Evolutionary conservation across 2,113 vertebrate species (phyloP).

Genomic region (Ginglymostoma cirratum): DNA sequence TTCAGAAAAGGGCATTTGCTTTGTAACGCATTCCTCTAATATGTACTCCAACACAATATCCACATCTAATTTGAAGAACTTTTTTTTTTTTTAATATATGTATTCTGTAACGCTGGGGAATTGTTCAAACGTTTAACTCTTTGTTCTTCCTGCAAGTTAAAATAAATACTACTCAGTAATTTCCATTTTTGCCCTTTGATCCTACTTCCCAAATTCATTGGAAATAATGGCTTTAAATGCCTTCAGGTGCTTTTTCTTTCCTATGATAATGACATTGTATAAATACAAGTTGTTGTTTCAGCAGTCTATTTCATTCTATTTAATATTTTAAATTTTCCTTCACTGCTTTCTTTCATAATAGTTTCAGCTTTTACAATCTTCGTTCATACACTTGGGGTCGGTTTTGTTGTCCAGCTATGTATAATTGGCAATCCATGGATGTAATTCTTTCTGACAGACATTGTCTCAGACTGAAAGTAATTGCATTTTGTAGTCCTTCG

Average conservation of each 20-base stretch:
- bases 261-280: not conserved
- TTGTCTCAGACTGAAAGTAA: not conserved
- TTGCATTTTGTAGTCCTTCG: not conserved
- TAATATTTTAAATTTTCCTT: not conserved
- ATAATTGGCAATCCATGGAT: not conserved
- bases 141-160: not conserved
- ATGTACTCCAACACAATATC: not conserved
- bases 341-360: not conserved
- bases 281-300: not conserved
- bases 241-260: not conserved
- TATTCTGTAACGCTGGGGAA: not conserved
- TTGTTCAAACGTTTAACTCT: not conserved
- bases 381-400: not conserved
- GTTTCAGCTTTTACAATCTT: not conserved
- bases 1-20: not conserved
- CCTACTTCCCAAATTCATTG: not conserved
- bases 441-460: not conserved
- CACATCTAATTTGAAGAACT: not conserved
- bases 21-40: not conserved
- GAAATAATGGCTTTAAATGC: not conserved
- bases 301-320: not conserved
- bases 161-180: not conserved
- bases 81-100: not conserved
- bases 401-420: not conserved
- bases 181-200: not conserved